Conservation (phyloP, 1,140 invertebrate genomes). For the Grapholita molesta region DNA sequence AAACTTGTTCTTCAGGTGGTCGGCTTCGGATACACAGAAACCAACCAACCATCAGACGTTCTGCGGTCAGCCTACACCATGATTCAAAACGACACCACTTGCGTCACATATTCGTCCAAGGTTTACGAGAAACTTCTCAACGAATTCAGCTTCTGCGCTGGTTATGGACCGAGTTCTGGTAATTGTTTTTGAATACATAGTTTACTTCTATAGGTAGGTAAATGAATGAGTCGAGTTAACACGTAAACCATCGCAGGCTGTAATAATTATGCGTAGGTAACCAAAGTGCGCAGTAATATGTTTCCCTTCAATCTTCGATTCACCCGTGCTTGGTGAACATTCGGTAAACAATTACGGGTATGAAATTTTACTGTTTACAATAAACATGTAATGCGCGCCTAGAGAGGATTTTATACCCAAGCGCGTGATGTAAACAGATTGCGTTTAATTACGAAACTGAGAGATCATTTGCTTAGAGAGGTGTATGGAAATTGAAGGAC, state of each 20-base stretch:
- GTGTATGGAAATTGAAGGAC: too few relatives aligned
- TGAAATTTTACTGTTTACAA: background rate
- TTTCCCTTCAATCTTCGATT: background rate
- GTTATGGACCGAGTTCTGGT: conserved; percentile 53
- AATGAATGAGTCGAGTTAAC: background rate
- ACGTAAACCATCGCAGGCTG: background rate
- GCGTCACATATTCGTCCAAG: conserved; percentile 38
- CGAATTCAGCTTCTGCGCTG: conserved; percentile 64
- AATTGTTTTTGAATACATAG: conserved; percentile 26
- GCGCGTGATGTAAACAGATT: background rate
- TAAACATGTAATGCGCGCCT: conserved; percentile 2
- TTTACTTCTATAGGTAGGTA: too few relatives aligned
- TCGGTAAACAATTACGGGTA: background rate
- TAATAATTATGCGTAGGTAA: too few relatives aligned
- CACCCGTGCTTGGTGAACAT: background rate
- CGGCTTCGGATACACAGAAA: conserved; percentile 57
- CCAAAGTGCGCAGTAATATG: background rate
- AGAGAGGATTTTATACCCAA: background rate
- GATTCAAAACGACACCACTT: conserved; percentile 56
- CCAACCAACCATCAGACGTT: conserved; percentile 42
- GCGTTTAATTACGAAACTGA: background rate
- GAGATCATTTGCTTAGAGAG: background rate
- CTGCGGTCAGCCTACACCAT: conserved; percentile 48
- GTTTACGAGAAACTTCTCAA: conserved; percentile 49
- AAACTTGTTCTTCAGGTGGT: conserved; percentile 38